Evolutionary conservation across 2,888 invertebrate genomes (phyloP).

Genomic region (Venustoraphidia nigricollis): DNA sequence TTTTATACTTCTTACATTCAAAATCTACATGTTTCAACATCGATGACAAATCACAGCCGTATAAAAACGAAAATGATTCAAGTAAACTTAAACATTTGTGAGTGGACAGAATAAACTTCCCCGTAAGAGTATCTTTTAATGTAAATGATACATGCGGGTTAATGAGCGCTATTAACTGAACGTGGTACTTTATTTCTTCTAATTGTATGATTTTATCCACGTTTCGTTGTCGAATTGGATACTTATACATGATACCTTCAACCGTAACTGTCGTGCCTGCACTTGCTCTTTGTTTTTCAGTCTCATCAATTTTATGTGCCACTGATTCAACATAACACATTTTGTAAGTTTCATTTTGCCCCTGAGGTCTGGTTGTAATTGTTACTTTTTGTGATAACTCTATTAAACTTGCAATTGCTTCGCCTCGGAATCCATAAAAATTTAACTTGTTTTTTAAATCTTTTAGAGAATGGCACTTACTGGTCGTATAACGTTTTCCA

Average conservation of each 20-base stretch:
- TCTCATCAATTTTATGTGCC: conserved; percentile 20
- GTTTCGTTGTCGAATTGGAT: conserved; percentile 41
- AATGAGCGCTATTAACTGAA: conserved; percentile 48
- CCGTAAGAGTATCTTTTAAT: conserved; percentile 46
- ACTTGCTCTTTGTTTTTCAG: conserved; percentile 35
- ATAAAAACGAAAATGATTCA: conserved; percentile 33
- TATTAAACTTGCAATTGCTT: conserved; percentile 47
- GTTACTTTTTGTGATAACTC: conserved; percentile 38
- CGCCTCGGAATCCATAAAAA: conserved; percentile 52
- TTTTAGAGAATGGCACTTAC: conserved; percentile 38
- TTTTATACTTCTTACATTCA: conserved; percentile 29
- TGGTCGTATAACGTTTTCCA: conserved; percentile 47
- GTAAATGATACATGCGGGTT: conserved; percentile 50
- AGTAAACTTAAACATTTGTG: conserved; percentile 37
- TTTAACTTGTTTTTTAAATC: conserved; percentile 35
- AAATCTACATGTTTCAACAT: conserved; percentile 25
- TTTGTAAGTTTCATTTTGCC: conserved; percentile 34
- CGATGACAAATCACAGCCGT: conserved; percentile 25
- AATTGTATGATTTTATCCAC: conserved; percentile 37
- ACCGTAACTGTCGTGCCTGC: conserved; percentile 59
- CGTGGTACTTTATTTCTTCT: conserved; percentile 37
- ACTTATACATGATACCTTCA: conserved; percentile 44
- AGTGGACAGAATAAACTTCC: conserved; percentile 41
- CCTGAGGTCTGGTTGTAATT: conserved; percentile 37
- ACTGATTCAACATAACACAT: conserved; percentile 38